Evolutionary conservation across 2,888 invertebrate genomes (phyloP).

Genomic region (Bedellia somnulentella): DNA sequence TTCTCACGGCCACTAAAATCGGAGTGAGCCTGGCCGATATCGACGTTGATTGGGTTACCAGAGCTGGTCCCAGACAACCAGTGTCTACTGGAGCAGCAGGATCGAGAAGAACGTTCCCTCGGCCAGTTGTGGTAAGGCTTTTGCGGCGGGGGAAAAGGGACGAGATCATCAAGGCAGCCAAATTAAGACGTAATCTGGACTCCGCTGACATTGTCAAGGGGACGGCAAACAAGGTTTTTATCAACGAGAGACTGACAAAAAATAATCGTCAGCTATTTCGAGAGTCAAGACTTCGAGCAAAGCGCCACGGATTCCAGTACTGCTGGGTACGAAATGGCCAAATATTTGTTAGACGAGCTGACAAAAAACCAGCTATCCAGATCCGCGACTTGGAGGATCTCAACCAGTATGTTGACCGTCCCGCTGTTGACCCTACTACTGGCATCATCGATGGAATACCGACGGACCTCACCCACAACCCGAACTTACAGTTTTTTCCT

Average conservation of each 20-base stretch:
- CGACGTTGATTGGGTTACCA: constrained; percentile 10
- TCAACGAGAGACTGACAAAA: constrained; percentile 4
- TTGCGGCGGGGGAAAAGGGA: neutral
- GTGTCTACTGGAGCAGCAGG: too few relatives aligned
- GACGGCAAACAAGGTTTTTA: neutral
- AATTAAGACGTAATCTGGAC: neutral
- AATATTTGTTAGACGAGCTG: neutral
- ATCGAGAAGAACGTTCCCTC: neutral
- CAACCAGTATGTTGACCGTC: too few relatives aligned
- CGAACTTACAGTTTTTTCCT: too few relatives aligned
- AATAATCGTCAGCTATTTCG: constrained; percentile 2
- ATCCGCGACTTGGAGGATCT: neutral
- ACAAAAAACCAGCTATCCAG: neutral
- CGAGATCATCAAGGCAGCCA: neutral
- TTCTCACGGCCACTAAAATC: constrained; percentile 7
- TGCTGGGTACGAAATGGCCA: constrained; percentile 3
- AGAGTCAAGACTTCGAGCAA: neutral
- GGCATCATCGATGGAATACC: too few relatives aligned
- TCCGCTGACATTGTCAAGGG: neutral
- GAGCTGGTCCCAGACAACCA: constrained; percentile 8
- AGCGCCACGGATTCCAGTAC: neutral
- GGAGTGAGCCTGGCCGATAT: constrained; percentile 10
- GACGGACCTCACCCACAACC: too few relatives aligned
- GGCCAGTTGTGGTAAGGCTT: constrained; percentile 1
- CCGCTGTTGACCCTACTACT: too few relatives aligned